Conservation (phyloP, 2,797 vertebrate genomes). For the Crypturellus tataupa region DNA sequence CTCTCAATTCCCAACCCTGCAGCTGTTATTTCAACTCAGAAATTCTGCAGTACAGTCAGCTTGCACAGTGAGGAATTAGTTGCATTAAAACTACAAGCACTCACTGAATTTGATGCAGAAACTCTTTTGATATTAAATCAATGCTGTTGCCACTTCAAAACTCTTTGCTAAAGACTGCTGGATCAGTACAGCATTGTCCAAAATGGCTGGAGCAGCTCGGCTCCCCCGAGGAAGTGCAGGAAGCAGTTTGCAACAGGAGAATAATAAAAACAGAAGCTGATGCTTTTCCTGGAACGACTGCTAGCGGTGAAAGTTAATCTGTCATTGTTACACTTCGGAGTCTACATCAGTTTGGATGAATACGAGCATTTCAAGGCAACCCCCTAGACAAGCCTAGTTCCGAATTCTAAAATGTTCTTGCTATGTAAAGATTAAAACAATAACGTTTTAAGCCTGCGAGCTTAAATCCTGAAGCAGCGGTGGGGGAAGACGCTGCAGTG, state of each 20-base stretch:
- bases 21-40: neutral
- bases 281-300: slow-evolving; percentile 8
- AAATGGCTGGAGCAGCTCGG: neutral
- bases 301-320: slow-evolving; percentile 2
- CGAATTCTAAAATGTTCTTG: neutral
- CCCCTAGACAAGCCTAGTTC: neutral
- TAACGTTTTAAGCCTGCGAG: slow-evolving; percentile 39
- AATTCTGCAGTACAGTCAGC: neutral
- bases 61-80: neutral
- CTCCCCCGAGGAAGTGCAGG: neutral
- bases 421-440: slow-evolving; percentile 57
- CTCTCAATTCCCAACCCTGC: neutral
- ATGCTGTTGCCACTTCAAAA: neutral
- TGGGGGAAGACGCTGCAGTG: neutral
- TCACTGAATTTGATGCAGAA: neutral
- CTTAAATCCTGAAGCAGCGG: neutral
- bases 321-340: neutral
- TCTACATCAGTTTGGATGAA: slow-evolving; percentile 31
- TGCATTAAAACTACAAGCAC: neutral
- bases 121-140: neutral
- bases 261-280: neutral
- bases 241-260: neutral
- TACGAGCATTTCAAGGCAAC: neutral
- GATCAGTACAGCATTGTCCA: neutral
- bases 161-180: neutral